Base-by-base conservation (phyloP, 2,113 vertebrate species). In the Hoplias malabaricus region DNA sequence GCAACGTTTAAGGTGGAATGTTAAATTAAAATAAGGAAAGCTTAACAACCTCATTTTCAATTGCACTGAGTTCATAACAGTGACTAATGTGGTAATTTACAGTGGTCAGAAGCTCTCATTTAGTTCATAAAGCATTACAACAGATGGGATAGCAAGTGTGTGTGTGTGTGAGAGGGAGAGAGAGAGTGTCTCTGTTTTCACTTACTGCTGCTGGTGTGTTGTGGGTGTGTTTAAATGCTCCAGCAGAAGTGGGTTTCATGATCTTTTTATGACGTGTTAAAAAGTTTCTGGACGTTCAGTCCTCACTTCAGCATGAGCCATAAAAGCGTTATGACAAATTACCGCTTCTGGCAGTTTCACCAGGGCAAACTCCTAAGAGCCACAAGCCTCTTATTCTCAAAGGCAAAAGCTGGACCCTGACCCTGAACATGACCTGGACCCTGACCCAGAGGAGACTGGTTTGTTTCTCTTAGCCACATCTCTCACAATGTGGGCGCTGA, bases 221-320 rank as follows among this genome's bases (percentile, higher is more conserved):
- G n/a, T n/a, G 16, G 16, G 43, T 46, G 9, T 10, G 16, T 7
- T 31, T 14, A 25, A 31, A 29, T 59, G 56, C 6, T 59, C 33
- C 33, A 59, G 27, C 56, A 59, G 56, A 59, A 57, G 54, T 11
- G 5, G 27, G 9, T 9, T 59, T n/a, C 56, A 59, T 21, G 16
- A 81, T 86, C 87, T 68, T 77, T 90, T 92, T 90, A 91, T 90
- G 84, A 88, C 84, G 89, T 90, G 90, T 85, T 74, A 84, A 84
- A n/a, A 83, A 73, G 82, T 85, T 85, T 86, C 86, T 82, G 83
- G 31, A 76, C 73, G 82, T 89, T 86, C 74, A 85, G 89, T 79
- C 82, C 84, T 81, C 80, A 84, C 86, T 90, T 90, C 88, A 88
- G 85, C 63, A 71, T 82, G 79, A n/a, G 80, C 82, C 77, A 63